Evolutionary conservation across 2,113 vertebrate genomes (phyloP), one percentile per base, ranked within the genome.

Genomic region (Calypte anna): DNA sequence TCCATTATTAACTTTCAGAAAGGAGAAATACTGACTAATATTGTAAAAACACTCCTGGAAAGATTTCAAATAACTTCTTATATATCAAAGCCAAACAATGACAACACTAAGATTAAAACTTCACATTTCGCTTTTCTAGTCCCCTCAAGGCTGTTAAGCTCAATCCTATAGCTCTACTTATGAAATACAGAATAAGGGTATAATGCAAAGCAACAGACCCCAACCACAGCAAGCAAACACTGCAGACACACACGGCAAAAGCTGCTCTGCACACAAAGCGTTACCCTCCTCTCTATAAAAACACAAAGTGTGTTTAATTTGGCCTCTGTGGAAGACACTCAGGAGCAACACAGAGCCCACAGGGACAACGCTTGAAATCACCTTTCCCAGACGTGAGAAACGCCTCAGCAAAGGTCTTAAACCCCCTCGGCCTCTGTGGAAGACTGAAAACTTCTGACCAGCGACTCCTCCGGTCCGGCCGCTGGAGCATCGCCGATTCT

Each of bases 181-280:
- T 0, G 14, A 14, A 20, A 5, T 1, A 36, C 14, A 4, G 1
- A 25, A 44, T 9, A 55, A 31, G 68, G 1, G 14, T 0, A 20
- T 1, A 11, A 2, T 2, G 18, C 61, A 36, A 50, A 50, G 57
- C 40, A 31, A 14, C 25, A 10, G 13, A 9, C 14, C 8, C 8
- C 31, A 10, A 18, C 10, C 24, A 7, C 31, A 3, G 57, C 8
- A 15, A 55, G 22, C 70, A 16, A 23, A 30, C 18, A 1, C 15
- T 40, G 40, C 40, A 40, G 40, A 40, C 40, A 40, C 40, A 40
- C 40, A 40, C 10, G 40, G 40, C 10, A 40, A 40, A 40, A 40
- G 40, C 40, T 0, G 28, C 63, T 25, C 53, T 3, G 75, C 55
- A 21, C 64, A 8, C 25, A 4, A 20, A 24, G 9, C 11, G 0